Evolutionary conservation across 2,797 vertebrate genomes (phyloP), one percentile per base, ranked within the genome.

Genomic region (Mormyrops attenuatus): DNA sequence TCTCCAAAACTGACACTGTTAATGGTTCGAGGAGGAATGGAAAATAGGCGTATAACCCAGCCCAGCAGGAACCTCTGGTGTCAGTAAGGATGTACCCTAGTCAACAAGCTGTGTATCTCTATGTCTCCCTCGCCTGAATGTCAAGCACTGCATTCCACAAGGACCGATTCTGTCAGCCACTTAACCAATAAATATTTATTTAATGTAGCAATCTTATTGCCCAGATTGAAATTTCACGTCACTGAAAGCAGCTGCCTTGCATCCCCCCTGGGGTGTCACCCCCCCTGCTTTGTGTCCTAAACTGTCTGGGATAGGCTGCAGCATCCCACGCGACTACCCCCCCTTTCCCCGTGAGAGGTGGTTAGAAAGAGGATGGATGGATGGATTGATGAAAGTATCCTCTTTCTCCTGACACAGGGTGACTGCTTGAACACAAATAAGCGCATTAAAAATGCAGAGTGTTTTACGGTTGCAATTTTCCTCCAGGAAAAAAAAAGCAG

Each of bases 291-390:
- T n/a, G 73, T 80, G 17, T 41, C 38, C 38, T 80, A 20, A 80
- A 44, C 73, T 80, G 73, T n/a, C 73, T 80, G 73, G 77, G 77
- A n/a, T 82, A 82, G 77, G 77, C 20, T n/a, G 41, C 77, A 82
- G 77, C 6, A 44, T 47, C 8, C 38, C 6, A 7, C 3, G 20
- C 0, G 41, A 22, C 41, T 2, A n/a, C 20, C 73, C 34, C 34
- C 13, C 73, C 73, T 7, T 22, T 57, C 53, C 53, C 53, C 17
- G 17, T 20, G 17, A 57, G 53, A 20, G 53, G 53, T 57, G 53
- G 53, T 73, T 17, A 34, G n/a, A 63, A 63, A 63, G n/a, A 63
- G 30, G 11, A 69, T 34, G 60, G 69, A 44, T 80, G 73, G 38
- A 44, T 82, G 41, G 77, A 82, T 47, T 20, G 41, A 82, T 44